Base-by-base conservation (phyloP, 2,113 vertebrate genomes). In the Anseranas semipalmata region DNA sequence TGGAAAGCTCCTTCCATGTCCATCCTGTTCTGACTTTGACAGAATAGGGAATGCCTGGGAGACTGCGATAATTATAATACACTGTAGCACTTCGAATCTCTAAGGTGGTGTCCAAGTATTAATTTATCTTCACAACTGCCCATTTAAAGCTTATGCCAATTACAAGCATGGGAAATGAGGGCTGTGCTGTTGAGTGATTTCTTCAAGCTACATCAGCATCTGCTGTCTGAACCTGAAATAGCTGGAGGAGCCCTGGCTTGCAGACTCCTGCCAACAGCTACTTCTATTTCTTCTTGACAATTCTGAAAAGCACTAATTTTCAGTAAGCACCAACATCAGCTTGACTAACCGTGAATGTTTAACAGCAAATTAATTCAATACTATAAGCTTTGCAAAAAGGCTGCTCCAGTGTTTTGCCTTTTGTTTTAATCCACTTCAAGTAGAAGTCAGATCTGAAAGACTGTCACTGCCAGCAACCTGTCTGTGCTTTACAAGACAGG, bases 151-250 rank as follows among this genome's bases (percentile, higher is more conserved):
- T 75, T 95, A 76, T 33, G 33, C 5, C 43, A 68, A 76, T 60
- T 66, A 48, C 45, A 82, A 60, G n/a, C 52, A n/a, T 58, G 21
- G 48, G 65, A 89, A 93, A 87, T 33, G 18, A 86, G 50, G 74
- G 56, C 80, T 89, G 39, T 2, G 2, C 84, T 71, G 30, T 46
- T 55, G 77, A 85, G 70, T 85, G 52, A 85, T 90, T 96, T 94
- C 73, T 92, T 90, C 73, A 85, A 94, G 58, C 92, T 87, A 65
- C 53, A 35, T 78, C 0, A 10, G 30, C 86, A 95, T 88, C 92
- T 93, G 63, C 79, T 91, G 12, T 56, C 95, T 89, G 79, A 87
- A 73, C 25, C 70, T 89, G 84, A 72, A 89, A 85, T 73, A 68
- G 77, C 67, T 53, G 65, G 28, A 95, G 48, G 24, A 92, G 48